Base-by-base conservation (phyloP, 2,888 invertebrate species). In the Synanthedon myopaeformis region DNA sequence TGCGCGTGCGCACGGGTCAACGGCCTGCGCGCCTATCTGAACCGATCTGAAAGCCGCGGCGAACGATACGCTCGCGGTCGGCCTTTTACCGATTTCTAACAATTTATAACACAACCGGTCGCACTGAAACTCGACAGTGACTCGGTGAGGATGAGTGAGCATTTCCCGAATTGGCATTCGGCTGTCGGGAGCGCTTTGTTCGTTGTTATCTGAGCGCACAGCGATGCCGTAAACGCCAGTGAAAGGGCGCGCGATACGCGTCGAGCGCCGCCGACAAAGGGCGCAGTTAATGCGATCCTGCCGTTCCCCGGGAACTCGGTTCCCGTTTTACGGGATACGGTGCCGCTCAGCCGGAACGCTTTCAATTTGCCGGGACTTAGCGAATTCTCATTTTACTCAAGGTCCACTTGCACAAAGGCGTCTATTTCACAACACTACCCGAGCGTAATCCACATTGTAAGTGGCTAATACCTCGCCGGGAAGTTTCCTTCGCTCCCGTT, bases 1-100 rank as follows among this genome's bases (percentile, higher is more conserved):
- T 63, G 76, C 81, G 80, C 77, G 73, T 66, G 78, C 82, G 77
- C 74, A 62, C 67, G 72, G 81, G 79, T 83, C 82, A 70, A 76
- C 68, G 82, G 64, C 70, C 79, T 63, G 60, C 64, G 67, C 66
- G 71, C 68, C 63, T 74, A 76, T 72, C 74, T 70, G 60, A 69
- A 67, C 65, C 67, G 64, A 76, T 76, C 75, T 67, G 76, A 77
- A 72, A 72, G 72, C 70, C 66, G 61, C 58, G 60, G 67, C 67
- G 63, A 63, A 62, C 65, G 66, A 66, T 66, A 67, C 69, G 67
- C 63, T 66, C 51, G 41, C 61, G 63, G 60, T 60, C 65, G 61
- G 62, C 62, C 60, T 66, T 67, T 67, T 67, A 63, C 61, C 59
- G 63, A 62, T 63, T 65, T 62, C 61, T 61, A 35, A 65, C 60